Evolutionary conservation across 2,113 vertebrate genomes (phyloP).

Genomic region (Upupa epops): DNA sequence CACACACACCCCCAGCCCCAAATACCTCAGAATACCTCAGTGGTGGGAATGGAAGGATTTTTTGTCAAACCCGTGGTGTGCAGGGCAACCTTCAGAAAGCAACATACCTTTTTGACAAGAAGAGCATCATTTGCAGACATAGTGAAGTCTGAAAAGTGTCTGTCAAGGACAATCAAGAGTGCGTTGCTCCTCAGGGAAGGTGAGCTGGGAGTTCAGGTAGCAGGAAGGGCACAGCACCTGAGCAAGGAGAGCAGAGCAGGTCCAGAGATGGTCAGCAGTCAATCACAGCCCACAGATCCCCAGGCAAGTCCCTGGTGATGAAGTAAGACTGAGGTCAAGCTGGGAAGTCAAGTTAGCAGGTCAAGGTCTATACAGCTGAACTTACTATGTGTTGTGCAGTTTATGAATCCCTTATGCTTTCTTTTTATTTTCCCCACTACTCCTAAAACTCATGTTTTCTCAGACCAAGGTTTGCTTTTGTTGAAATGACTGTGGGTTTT

Average conservation of each 20-base stretch:
- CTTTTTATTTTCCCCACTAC: neutral
- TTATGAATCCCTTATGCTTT: neutral
- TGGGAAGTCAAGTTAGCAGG: neutral
- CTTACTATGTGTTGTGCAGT: neutral
- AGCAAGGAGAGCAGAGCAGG: neutral
- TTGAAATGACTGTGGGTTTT: neutral
- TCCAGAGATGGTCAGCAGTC: accelerated
- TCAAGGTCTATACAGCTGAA: neutral
- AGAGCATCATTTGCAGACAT: neutral
- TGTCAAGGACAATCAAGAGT: neutral
- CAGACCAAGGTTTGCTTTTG: neutral
- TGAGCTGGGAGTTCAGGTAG: accelerated
- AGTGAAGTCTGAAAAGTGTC: neutral
- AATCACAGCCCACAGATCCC: neutral
- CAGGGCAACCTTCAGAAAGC: neutral
- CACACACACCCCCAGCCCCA: no score
- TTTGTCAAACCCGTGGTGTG: neutral
- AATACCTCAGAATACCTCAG: neutral
- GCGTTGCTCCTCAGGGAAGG: neutral
- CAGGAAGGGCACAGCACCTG: neutral
- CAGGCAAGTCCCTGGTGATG: neutral
- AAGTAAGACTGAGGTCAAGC: neutral
- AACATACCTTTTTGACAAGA: neutral
- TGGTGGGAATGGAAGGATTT: neutral
- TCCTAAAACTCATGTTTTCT: neutral